Conservation (phyloP, 1,140 invertebrate species). For the Drosophila nigromelanica region DNA sequence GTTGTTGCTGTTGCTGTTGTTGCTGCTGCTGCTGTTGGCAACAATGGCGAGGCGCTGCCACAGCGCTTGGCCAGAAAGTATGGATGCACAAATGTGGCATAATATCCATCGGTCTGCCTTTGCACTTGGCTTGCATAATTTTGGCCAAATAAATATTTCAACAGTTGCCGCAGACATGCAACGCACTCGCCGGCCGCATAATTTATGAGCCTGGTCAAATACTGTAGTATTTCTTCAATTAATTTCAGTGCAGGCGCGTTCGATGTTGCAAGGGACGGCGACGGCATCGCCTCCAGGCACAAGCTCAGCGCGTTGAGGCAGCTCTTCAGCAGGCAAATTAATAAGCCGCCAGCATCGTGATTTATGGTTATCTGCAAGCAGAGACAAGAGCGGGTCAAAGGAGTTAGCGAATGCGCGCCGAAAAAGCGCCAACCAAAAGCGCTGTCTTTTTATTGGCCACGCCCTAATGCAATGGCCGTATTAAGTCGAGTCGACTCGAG, state of each 20-base stretch:
- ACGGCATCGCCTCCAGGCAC: conserved; percentile 65
- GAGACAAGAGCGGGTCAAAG: conserved; percentile 4
- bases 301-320: conserved; percentile 71
- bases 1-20: conserved; percentile 63
- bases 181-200: conserved; percentile 89
- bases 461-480: conserved; percentile 28
- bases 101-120: conserved; percentile 51
- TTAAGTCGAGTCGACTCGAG: conserved; percentile 45
- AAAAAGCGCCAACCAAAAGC: conserved; percentile 11
- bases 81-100: conserved; percentile 65
- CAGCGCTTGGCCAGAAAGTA: conserved; percentile 72
- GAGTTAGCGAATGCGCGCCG: background rate
- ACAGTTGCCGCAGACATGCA: conserved; percentile 90
- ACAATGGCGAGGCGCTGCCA: conserved; percentile 44
- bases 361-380: conserved; percentile 88
- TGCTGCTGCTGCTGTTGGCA: conserved; percentile 41
- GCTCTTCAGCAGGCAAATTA: conserved; percentile 87
- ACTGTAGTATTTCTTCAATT: conserved; percentile 91
- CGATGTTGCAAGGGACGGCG: conserved; percentile 10
- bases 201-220: conserved; percentile 88
- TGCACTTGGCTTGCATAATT: conserved; percentile 86
- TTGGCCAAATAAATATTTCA: conserved; percentile 91
- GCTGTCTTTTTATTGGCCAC: conserved; percentile 38
- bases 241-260: conserved; percentile 67
- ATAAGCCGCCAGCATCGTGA: conserved; percentile 87